Evolutionary conservation across 2,113 vertebrate genomes (phyloP).

Genomic region (Eolophus roseicapilla): DNA sequence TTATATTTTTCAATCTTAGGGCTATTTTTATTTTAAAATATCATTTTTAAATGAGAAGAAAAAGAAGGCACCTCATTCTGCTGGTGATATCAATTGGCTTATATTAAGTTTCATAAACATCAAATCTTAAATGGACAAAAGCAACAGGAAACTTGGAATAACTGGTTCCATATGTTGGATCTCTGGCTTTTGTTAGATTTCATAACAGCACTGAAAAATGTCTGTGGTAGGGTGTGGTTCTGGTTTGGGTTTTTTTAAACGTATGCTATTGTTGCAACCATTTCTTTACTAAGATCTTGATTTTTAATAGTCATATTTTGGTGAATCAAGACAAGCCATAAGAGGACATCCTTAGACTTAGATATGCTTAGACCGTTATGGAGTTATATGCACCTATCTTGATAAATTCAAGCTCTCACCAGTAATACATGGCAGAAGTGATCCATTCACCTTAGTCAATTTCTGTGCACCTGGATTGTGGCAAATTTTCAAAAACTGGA

Average conservation of each 20-base stretch:
- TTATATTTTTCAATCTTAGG: not conserved
- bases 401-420: not conserved
- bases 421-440: not conserved
- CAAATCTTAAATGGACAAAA: not conserved
- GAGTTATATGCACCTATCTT: not conserved
- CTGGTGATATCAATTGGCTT: not conserved
- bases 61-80: not conserved
- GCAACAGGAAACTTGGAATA: not conserved
- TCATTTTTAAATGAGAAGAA: not conserved
- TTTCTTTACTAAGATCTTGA: not conserved
- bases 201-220: not conserved
- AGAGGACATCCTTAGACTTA: not conserved
- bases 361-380: not conserved
- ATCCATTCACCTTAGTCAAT: not conserved
- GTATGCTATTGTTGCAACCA: not conserved
- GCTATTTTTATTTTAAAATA: not conserved
- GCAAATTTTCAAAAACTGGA: not conserved
- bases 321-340: not conserved
- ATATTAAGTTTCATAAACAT: not conserved
- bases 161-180: not conserved
- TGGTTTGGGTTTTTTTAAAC: not conserved
- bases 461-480: not conserved
- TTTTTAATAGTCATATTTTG: not conserved
- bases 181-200: not conserved
- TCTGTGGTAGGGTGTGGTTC: not conserved